Evolutionary conservation across 2,797 vertebrate genomes (phyloP), one percentile per base, ranked within the genome.

Genomic region (Rhinogobio ventralis): DNA sequence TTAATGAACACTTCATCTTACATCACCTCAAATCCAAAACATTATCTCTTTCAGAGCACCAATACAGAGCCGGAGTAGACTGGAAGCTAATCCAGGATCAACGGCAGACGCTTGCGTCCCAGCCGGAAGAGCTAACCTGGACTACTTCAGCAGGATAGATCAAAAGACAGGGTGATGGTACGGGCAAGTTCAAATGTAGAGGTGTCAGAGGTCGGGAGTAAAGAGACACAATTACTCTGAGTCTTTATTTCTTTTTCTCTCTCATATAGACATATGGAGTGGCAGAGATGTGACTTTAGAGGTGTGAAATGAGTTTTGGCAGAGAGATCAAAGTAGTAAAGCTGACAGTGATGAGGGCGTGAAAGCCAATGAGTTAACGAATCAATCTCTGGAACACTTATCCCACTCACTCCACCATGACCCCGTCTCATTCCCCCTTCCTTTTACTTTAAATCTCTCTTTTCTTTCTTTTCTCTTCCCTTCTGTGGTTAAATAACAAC

Each of bases 241-340:
- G 79, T 77, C 85, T 39, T n/a, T 60, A 85, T 86, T 69, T 69
- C 66, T 53, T 57, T 71, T 60, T 57, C 84, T 73, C 76, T 86
- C 84, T 90, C 76, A 82, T 89, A 82, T 81, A 62, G 75, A 89
- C 77, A 88, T 89, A 79, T 69, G 81, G 78, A 81, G 23, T 46
- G 82, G 67, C 68, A 71, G 46, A 83, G 62, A 77, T 57, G 86
- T 73, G 20, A 74, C 81, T 82, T 82, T 75, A 49, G 85, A 90
- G 60, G 85, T 92, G 91, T 91, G 89, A 93, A 93, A 92, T 91
- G 86, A 90, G 88, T 91, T 84, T 80, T 86, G 81, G 87, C 80
- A 69, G 81, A 85, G 51, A 89, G 89, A 93, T 93, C 86, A 88
- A 91, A 91, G 90, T 86, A 60, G 85, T 79, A 85, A 89, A 82